phyloP scores from a whole-genome alignment of 2,113 vertebrate species.

The Motacilla tschutschensis region DNA sequence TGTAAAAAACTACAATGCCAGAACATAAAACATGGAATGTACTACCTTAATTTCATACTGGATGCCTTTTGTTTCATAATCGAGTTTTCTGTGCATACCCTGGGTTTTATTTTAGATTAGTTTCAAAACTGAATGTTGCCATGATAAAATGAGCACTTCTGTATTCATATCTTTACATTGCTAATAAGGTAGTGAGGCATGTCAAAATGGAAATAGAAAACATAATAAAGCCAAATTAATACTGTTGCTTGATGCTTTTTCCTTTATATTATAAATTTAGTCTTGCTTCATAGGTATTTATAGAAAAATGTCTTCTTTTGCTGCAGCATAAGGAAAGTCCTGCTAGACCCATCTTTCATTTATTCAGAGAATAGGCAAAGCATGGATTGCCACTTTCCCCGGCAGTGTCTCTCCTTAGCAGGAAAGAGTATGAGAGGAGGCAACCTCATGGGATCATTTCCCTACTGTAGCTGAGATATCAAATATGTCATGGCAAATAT shows the following conservation, averaged over 20 bases:
- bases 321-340: not conserved
- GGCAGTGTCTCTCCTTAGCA: not conserved
- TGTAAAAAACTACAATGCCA: slow-evolving; percentile 34
- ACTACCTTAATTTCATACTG: slow-evolving; percentile 54
- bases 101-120: slow-evolving; percentile 60
- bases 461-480: not conserved
- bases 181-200: slow-evolving; percentile 30
- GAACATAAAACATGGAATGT: slow-evolving; percentile 31
- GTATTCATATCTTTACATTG: slow-evolving; percentile 35
- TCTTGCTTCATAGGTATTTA: not conserved
- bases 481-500: not conserved
- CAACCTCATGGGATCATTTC: not conserved
- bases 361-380: not conserved
- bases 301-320: not conserved
- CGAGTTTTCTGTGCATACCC: slow-evolving; percentile 28
- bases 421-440: not conserved
- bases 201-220: slow-evolving; percentile 21
- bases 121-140: slow-evolving; percentile 49
- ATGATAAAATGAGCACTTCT: slow-evolving; percentile 33
- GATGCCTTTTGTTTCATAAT: slow-evolving; percentile 61
- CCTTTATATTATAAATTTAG: not conserved
- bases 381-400: not conserved
- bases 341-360: not conserved
- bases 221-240: slow-evolving; percentile 14
- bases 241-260: not conserved